These are phyloP conservation scores for Amphimallon solstitiale DNA, from an alignment of 2,888 invertebrate species.

Conservation along the genomic window DNA sequence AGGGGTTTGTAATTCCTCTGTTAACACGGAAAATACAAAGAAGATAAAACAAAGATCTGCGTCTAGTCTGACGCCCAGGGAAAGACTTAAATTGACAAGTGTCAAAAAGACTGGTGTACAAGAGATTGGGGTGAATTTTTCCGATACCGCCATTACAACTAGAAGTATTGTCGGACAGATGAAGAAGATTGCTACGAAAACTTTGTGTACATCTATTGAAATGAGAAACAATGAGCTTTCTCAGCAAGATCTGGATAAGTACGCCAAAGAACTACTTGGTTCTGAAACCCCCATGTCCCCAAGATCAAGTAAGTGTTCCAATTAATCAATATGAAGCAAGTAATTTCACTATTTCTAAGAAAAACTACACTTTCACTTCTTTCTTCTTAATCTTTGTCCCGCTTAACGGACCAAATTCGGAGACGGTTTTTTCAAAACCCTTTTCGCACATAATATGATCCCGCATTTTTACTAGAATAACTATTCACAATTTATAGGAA, in stretches of 20 bases:
- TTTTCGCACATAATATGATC: no score
- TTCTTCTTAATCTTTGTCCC: no score
- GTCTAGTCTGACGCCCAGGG: slow-evolving; percentile 25
- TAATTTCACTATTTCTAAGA: not conserved
- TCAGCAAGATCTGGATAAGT: slow-evolving; percentile 39
- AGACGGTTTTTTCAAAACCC: no score
- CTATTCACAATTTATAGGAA: no score
- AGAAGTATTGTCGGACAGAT: not conserved
- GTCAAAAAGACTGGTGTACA: slow-evolving; percentile 23
- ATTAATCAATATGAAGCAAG: not conserved
- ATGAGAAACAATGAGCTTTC: slow-evolving; percentile 27
- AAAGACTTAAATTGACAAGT: slow-evolving; percentile 2
- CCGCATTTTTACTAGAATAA: no score
- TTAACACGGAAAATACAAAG: slow-evolving; percentile 8
- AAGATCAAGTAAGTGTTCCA: slow-evolving; percentile 32
- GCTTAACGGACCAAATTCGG: no score
- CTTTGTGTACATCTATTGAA: slow-evolving; percentile 11
- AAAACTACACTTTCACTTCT: no score
- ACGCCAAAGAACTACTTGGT: slow-evolving; percentile 37
- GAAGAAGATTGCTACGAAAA: slow-evolving; percentile 17
- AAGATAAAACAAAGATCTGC: slow-evolving; percentile 34
- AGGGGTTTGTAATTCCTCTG: not conserved
- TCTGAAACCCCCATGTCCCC: slow-evolving; percentile 23
- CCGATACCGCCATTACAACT: slow-evolving; percentile 33
- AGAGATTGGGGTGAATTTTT: slow-evolving; percentile 30